A percentile compares a stretch with the other conserved stretches of the same genome.
phyloP scores from a whole-genome alignment of 2,888 invertebrate species.

The Drosophila mettleri region DNA sequence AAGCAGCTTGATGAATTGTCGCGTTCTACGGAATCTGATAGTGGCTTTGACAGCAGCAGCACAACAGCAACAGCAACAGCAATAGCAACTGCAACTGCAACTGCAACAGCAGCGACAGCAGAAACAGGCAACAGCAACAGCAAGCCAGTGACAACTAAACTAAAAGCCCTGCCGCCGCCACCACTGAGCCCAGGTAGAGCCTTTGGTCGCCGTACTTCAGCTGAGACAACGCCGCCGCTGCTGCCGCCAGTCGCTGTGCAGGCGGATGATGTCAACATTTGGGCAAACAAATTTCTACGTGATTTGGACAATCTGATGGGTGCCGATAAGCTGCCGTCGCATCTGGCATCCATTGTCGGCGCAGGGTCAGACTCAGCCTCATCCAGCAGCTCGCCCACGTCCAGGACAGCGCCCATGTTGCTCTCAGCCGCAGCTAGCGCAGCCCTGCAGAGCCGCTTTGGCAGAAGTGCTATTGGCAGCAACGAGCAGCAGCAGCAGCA shows the following conservation, averaged over 20 bases:
- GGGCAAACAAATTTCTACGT: constrained; percentile 85
- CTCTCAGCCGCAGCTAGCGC: constrained; percentile 81
- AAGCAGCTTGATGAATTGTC: constrained; percentile 82
- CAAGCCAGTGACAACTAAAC: constrained; percentile 77
- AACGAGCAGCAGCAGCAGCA: constrained; percentile 42
- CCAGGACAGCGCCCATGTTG: constrained; percentile 77
- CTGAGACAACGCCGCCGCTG: constrained; percentile 18
- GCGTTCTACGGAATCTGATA: constrained; percentile 83
- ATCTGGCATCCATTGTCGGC: constrained; percentile 44
- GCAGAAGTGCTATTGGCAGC: constrained; percentile 52
- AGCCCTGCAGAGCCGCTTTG: constrained; percentile 79
- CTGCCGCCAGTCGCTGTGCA: constrained; percentile 40
- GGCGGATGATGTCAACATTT: constrained; percentile 83
- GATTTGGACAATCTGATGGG: constrained; percentile 85
- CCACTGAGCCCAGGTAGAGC: constrained; percentile 42
- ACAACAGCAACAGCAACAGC: constrained; percentile 53
- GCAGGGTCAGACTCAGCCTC: constrained; percentile 41
- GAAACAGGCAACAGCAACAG: constrained; percentile 21
- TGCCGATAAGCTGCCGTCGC: constrained; percentile 76
- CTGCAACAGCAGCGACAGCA: constrained; percentile 10
- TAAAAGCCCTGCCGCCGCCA: constrained; percentile 76
- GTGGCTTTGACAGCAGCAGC: constrained; percentile 78
- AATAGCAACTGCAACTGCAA: constrained; percentile 56
- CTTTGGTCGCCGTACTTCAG: constrained; percentile 14
- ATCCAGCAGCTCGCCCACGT: constrained; percentile 67